Evolutionary conservation across 2,888 invertebrate genomes (phyloP).

Genomic region (Parnassius mnemosyne): DNA sequence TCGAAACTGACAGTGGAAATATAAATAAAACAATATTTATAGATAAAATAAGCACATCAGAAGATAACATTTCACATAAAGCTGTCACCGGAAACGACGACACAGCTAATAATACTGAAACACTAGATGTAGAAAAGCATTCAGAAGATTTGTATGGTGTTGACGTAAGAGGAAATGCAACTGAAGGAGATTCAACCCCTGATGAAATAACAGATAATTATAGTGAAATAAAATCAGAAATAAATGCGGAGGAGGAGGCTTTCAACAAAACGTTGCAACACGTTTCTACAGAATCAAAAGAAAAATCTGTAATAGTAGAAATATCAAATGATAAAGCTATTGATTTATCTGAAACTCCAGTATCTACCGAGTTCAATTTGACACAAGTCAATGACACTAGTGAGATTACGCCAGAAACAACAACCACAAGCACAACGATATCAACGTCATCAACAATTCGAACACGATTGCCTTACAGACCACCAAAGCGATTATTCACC

Average conservation of each 20-base stretch:
- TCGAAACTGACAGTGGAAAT: background rate
- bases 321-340: constrained; percentile 47
- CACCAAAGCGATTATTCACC: constrained; percentile 62
- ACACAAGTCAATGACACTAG: constrained; percentile 8
- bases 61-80: background rate
- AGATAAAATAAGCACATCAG: background rate
- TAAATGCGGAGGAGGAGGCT: constrained; percentile 19
- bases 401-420: constrained; percentile 43
- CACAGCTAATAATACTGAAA: background rate
- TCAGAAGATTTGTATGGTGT: constrained; percentile 11
- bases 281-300: constrained; percentile 21
- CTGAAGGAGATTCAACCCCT: constrained; percentile 33
- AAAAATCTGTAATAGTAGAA: constrained; percentile 44
- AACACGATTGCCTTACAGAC: constrained; percentile 63
- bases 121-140: background rate
- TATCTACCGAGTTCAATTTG: constrained; percentile 24
- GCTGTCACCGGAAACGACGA: background rate
- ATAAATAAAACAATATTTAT: background rate
- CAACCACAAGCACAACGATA: constrained; percentile 54
- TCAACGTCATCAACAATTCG: constrained; percentile 46
- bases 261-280: background rate
- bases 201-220: constrained; percentile 31
- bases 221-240: constrained; percentile 48
- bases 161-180: constrained; percentile 51
- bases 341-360: constrained; percentile 47